These are phyloP conservation scores for Copsychus sechellarum DNA, from an alignment of 2,113 vertebrate genomes.

Conservation along the genomic window DNA sequence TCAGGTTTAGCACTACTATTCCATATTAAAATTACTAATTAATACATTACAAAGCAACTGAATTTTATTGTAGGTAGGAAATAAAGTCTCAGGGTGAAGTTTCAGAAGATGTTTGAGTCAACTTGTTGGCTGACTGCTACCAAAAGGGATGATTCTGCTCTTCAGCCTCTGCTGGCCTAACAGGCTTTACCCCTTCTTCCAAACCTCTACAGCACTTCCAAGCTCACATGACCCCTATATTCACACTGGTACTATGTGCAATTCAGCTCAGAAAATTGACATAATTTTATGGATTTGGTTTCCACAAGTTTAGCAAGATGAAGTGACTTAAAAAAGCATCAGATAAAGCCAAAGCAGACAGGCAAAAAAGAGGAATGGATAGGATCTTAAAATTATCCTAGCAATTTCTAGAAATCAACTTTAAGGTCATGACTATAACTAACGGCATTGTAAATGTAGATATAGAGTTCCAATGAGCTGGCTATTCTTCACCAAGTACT, in stretches of 20 bases:
- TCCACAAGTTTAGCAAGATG: neutral
- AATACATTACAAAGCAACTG: neutral
- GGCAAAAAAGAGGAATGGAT: neutral
- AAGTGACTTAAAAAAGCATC: neutral
- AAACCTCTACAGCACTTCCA: neutral
- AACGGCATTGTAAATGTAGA: neutral
- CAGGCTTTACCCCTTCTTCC: neutral
- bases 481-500: neutral
- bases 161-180: neutral
- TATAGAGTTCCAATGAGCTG: neutral
- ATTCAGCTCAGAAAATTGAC: neutral
- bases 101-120: neutral
- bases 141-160: neutral
- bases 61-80: neutral
- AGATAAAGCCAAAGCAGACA: neutral
- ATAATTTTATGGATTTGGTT: neutral
- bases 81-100: neutral
- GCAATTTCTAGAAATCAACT: neutral
- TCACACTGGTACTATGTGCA: neutral
- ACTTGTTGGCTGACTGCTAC: neutral
- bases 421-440: neutral
- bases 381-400: neutral
- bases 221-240: neutral
- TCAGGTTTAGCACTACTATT: neutral
- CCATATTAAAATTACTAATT: neutral